phyloP scores from a whole-genome alignment of 2,888 invertebrate species.

The Drosophila nr. perissopoda region DNA sequence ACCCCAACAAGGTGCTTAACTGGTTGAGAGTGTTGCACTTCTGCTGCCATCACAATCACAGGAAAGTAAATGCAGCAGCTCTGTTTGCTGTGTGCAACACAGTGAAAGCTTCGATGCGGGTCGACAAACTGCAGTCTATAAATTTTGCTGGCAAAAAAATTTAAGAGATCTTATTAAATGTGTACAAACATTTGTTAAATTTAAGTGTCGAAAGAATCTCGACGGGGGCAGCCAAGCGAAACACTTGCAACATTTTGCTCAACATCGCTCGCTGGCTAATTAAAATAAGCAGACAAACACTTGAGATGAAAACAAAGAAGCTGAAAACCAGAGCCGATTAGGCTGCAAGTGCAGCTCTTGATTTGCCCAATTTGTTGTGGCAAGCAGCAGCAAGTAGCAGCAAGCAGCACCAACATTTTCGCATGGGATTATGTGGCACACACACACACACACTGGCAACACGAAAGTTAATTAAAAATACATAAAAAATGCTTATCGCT shows the following conservation, averaged over 20 bases:
- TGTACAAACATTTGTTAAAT: constrained; percentile 12
- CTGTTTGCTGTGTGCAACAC: constrained; percentile 43
- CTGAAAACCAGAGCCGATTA: constrained; percentile 33
- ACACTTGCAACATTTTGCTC: constrained; percentile 41
- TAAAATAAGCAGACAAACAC: constrained; percentile 74
- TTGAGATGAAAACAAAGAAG: constrained; percentile 51
- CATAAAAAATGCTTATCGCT: constrained; percentile 69
- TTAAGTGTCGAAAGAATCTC: background rate
- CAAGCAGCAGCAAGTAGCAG: constrained; percentile 14
- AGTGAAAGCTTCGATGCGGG: constrained; percentile 28
- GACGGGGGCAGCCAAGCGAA: constrained; percentile 17
- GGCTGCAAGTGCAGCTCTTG: constrained; percentile 39
- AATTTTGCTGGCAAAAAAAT: constrained; percentile 50
- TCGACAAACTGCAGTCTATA: constrained; percentile 52
- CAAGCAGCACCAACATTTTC: constrained; percentile 22
- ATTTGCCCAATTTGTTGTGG: constrained; percentile 45
- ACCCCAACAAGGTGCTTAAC: constrained; percentile 16
- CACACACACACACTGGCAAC: constrained; percentile 44
- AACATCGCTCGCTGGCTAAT: constrained; percentile 56
- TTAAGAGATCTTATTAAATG: constrained; percentile 48
- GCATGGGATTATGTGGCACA: constrained; percentile 34
- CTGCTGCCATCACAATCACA: constrained; percentile 56
- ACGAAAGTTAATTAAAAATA: constrained; percentile 76
- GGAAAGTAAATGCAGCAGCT: constrained; percentile 58
- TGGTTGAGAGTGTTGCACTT: constrained; percentile 59